Evolutionary conservation across 2,797 vertebrate species (phyloP).

Genomic region (Pitangus sulphuratus): DNA sequence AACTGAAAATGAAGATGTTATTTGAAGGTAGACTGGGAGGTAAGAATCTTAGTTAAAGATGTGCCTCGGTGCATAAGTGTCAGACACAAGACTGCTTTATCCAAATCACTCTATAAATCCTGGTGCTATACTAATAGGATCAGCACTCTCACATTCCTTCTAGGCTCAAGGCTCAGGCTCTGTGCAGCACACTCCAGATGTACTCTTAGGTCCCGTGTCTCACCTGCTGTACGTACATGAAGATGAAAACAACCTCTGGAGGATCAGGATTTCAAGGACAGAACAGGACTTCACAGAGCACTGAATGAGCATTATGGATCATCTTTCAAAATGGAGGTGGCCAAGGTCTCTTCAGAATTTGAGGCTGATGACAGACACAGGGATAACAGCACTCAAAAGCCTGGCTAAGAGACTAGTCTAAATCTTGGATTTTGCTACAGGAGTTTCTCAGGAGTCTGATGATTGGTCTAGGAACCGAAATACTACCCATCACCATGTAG

Average conservation of each 20-base stretch:
- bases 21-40: not conserved
- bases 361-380: not conserved
- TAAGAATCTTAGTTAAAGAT: not conserved
- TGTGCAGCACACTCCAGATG: not conserved
- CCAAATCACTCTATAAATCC: not conserved
- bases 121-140: not conserved
- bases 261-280: not conserved
- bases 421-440: not conserved
- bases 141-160: not conserved
- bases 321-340: slow-evolving; percentile 9
- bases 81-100: not conserved
- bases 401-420: not conserved
- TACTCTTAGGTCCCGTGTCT: not conserved
- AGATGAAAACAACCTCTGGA: slow-evolving; percentile 20
- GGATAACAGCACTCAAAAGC: not conserved
- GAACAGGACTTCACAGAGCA: not conserved
- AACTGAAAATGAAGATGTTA: slow-evolving; percentile 1
- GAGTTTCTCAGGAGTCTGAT: not conserved
- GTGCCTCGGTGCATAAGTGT: not conserved
- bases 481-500: not conserved
- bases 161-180: not conserved
- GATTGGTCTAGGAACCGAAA: not conserved
- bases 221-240: not conserved
- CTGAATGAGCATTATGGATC: not conserved
- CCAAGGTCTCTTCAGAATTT: not conserved